Conservation (phyloP, 2,113 vertebrate genomes). For the Silurus glanis region DNA sequence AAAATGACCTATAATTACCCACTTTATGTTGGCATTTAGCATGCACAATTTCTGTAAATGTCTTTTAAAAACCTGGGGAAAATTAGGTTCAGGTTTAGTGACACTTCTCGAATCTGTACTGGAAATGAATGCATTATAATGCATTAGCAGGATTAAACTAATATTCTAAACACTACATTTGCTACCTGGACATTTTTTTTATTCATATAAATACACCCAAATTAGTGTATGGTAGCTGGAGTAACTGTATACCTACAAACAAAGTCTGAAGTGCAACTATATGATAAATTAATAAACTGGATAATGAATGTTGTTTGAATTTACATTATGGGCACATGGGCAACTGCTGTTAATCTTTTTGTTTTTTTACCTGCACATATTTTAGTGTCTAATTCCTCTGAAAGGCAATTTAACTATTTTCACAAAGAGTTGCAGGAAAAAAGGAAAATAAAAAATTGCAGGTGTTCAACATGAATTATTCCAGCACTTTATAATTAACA, state of each 20-base stretch:
- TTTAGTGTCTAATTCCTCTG: background rate
- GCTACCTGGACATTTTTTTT: background rate
- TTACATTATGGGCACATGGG: background rate
- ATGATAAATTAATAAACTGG: background rate
- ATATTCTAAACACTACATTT: background rate
- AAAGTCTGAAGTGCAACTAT: background rate
- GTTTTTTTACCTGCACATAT: background rate
- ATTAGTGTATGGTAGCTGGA: background rate
- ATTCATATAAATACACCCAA: background rate
- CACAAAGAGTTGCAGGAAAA: background rate
- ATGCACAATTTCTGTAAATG: constrained; percentile 4
- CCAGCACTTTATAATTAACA: constrained; percentile 18
- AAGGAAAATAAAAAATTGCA: background rate
- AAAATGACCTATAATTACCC: background rate
- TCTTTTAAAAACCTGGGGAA: background rate
- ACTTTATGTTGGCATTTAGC: background rate
- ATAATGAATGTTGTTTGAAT: background rate
- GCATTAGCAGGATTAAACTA: background rate
- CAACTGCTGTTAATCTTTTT: background rate
- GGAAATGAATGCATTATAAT: background rate
- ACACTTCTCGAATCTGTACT: background rate
- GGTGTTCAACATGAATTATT: background rate
- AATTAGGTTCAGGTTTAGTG: background rate
- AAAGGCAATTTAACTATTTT: background rate
- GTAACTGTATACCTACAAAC: background rate